Conservation (phyloP, 2,797 vertebrate species). For the Crypturellus tataupa region DNA sequence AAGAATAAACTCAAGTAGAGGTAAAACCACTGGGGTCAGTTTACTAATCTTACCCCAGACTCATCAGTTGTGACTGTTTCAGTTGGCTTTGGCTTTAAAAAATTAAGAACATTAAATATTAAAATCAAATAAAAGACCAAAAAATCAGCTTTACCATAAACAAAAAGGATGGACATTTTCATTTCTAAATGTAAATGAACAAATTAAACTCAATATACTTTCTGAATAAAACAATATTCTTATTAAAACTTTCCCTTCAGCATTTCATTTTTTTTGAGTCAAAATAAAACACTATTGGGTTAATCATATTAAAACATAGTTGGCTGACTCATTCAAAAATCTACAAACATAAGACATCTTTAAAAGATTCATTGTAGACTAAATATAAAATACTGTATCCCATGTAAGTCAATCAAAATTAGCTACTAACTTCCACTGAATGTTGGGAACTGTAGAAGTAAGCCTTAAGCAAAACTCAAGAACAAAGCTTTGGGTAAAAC, state of each 20-base stretch:
- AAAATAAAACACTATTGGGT: background rate
- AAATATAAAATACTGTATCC: background rate
- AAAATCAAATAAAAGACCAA: slow-evolving; percentile 80
- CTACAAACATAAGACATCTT: background rate
- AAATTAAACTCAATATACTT: background rate
- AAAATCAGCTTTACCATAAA: slow-evolving; percentile 54
- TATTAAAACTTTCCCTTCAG: background rate
- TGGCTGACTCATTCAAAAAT: background rate
- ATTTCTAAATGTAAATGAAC: slow-evolving; percentile 5
- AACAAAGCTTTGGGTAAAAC: background rate
- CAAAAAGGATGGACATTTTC: slow-evolving; percentile 32
- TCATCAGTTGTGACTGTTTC: slow-evolving; percentile 98
- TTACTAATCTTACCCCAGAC: slow-evolving; percentile 94
- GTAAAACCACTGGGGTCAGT: slow-evolving; percentile 82
- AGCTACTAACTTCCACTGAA: background rate
- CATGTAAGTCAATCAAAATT: background rate
- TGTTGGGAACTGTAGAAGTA: background rate
- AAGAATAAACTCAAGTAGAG: slow-evolving; percentile 86
- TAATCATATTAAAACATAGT: background rate
- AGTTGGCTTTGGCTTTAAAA: slow-evolving; percentile 99
- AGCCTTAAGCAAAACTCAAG: background rate
- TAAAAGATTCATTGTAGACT: background rate
- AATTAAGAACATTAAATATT: slow-evolving; percentile 93
- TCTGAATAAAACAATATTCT: background rate
- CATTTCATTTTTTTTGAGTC: background rate